phyloP scores from a whole-genome alignment of 2,113 vertebrate species.

The Coracopsis vasa region DNA sequence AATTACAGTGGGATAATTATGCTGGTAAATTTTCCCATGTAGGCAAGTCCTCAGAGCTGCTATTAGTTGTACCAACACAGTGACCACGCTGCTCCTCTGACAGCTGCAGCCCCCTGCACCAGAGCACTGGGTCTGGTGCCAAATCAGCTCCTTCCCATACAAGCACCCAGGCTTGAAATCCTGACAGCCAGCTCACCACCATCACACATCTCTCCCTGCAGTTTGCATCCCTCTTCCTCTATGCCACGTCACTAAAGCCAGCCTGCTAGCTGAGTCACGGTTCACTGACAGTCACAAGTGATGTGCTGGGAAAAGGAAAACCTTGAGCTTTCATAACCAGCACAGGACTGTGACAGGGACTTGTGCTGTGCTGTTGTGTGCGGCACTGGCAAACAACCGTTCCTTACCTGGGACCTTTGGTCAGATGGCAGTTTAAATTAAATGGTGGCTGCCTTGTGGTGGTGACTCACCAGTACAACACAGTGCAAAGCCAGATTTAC shows the following conservation, averaged over 20 bases:
- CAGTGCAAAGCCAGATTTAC: not conserved
- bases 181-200: not conserved
- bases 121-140: not conserved
- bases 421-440: not conserved
- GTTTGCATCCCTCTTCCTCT: not conserved
- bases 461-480: not conserved
- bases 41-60: constrained; percentile 20
- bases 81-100: not conserved
- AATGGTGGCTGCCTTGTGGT: not conserved
- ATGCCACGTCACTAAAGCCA: rapidly evolving
- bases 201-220: not conserved
- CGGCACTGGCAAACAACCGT: rapidly evolving
- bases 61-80: not conserved
- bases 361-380: not conserved
- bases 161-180: not conserved
- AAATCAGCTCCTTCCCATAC: not conserved
- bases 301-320: not conserved
- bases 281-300: not conserved
- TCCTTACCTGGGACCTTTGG: not conserved
- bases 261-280: not conserved
- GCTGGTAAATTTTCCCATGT: not conserved
- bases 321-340: not conserved
- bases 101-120: not conserved
- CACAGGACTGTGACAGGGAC: not conserved
- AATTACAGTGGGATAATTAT: not conserved